Evolutionary conservation across 1,140 invertebrate genomes (phyloP), one percentile per base, ranked within the genome.

Genomic region (Euura lappo): DNA sequence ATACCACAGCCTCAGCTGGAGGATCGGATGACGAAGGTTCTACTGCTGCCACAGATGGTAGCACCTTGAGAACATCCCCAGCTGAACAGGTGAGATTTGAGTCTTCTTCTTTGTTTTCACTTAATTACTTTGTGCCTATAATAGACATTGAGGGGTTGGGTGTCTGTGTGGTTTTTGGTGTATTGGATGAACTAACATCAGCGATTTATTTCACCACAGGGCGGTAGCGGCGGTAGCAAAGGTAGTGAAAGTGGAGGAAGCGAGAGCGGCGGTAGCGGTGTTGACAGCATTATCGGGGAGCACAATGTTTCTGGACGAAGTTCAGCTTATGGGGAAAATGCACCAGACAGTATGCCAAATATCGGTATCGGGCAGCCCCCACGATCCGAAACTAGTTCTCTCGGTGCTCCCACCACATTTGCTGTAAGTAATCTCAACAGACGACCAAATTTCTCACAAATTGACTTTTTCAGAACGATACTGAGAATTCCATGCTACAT

Each of bases 21-120:
- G 95, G 95, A 2, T 97, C 96, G 51, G 96, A 98, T 86, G 97
- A 98, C 85, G 97, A 99, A 88, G 94, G 94, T n/a, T 96, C 95
- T 74, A 97, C 95, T 69, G 96, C 96, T 46, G 96, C 96, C 4
- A 97, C 96, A 3, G 96, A 97, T 87, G 96, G 95, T 45, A 97
- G 95, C 66, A 97, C 96, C 2, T 88, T 98, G 69, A 91, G 96
- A 75, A 97, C 96, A 10, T 97, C 96, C 0, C 96, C 96, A 2
- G 95, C 95, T 2, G 95, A 96, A 83, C 93, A 94, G 85, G 90
- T 90, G 74, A 78, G 83, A 77, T 69, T 42, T n/a, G n/a, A n/a
- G n/a, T n/a, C n/a, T n/a, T n/a, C n/a, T n/a, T 70, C 10, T 44
- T 70, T 2, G 46, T 70, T 44, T 45, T 44, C 2, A 46, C 28